These are phyloP conservation scores for Candidula unifasciata DNA, from an alignment of 2,888 invertebrate species.

Conservation along the genomic window DNA sequence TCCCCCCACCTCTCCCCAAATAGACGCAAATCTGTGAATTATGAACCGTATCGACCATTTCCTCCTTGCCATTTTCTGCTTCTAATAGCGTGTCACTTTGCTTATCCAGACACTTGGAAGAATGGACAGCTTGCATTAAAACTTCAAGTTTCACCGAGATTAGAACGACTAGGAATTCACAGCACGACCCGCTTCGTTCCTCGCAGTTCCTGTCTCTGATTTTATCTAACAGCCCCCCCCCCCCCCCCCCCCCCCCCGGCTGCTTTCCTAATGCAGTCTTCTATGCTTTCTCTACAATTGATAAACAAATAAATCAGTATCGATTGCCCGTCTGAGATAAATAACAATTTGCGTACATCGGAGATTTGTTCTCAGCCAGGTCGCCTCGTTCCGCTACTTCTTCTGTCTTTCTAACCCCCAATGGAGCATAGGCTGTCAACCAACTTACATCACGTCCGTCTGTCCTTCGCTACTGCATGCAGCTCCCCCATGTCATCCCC, in stretches of 20 bases:
- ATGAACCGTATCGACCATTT: too few relatives aligned
- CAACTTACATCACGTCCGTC: too few relatives aligned
- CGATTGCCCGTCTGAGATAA: not conserved
- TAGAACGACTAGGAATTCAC: not conserved
- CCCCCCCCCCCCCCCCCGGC: too few relatives aligned
- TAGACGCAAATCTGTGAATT: not conserved
- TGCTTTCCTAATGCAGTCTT: not conserved
- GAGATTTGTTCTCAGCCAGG: too few relatives aligned
- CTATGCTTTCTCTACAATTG: not conserved
- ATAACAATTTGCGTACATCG: too few relatives aligned
- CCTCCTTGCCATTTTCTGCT: not conserved
- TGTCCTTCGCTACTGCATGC: too few relatives aligned
- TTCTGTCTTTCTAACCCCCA: too few relatives aligned
- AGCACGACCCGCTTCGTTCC: not conserved
- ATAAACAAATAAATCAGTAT: not conserved
- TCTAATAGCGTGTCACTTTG: not conserved
- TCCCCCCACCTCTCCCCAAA: too few relatives aligned
- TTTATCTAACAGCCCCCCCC: too few relatives aligned
- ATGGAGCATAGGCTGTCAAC: too few relatives aligned
- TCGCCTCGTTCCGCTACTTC: too few relatives aligned
- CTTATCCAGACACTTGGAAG: not conserved
- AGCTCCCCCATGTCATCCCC: too few relatives aligned
- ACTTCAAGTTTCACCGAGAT: not conserved
- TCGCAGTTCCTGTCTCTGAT: not conserved
- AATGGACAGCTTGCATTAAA: not conserved